These are phyloP conservation scores for Bugulina stolonifera DNA, from an alignment of 2,888 invertebrate species.

Conservation along the genomic window DNA sequence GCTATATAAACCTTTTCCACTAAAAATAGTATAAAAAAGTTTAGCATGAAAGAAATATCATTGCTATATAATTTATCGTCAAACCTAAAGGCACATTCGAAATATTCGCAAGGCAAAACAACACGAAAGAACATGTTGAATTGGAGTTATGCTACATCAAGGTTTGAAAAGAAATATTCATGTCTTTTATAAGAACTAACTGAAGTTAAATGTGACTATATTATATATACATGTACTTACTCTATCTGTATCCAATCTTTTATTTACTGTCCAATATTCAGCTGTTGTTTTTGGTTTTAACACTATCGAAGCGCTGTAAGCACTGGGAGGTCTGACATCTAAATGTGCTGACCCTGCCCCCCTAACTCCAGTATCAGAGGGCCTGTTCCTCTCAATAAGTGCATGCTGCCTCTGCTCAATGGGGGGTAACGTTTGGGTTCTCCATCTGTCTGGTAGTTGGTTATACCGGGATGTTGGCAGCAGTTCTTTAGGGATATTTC, in stretches of 20 bases:
- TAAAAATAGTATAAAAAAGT: no score
- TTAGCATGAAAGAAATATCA: no score
- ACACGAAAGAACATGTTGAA: no score
- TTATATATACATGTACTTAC: background rate
- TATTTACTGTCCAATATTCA: background rate
- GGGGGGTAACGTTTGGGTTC: background rate
- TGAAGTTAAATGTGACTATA: no score
- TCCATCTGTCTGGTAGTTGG: background rate
- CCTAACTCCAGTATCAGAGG: background rate
- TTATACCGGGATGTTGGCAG: background rate
- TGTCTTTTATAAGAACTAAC: no score
- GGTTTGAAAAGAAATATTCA: no score
- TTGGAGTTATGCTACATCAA: no score
- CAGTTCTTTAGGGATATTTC: background rate
- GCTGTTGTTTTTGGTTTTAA: background rate
- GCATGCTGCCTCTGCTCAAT: background rate
- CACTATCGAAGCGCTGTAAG: constrained; percentile 3
- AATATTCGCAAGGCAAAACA: no score
- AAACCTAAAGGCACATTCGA: no score
- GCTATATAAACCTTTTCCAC: no score
- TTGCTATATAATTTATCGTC: no score
- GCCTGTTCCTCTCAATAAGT: background rate
- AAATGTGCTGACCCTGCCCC: background rate
- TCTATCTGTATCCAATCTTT: background rate
- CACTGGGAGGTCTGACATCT: constrained; percentile 22